A percentile compares a stretch with the other conserved stretches of the same genome.
phyloP scores from a whole-genome alignment of 2,797 vertebrate genomes.

The Passerculus sandwichensis region DNA sequence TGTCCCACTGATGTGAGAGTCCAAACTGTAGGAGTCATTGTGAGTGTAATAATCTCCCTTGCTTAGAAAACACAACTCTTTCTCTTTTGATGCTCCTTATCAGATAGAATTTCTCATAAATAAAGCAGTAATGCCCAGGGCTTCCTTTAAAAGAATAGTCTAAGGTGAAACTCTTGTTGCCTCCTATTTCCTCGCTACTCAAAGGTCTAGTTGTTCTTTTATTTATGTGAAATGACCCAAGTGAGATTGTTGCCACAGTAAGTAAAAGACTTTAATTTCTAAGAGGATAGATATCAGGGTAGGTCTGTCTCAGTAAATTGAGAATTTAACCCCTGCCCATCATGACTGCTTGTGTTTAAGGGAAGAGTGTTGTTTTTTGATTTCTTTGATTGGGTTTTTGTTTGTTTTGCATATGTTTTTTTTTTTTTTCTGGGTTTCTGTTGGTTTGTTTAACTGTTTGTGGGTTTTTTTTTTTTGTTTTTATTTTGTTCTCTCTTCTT shows the following conservation, averaged over 20 bases:
- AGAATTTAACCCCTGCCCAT: not conserved
- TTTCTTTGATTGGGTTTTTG: not conserved
- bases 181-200: not conserved
- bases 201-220: not conserved
- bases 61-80: not conserved
- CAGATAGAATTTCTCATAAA: not conserved
- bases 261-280: not conserved
- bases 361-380: not conserved
- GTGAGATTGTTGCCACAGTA: not conserved
- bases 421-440: not conserved
- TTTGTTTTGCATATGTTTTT: not conserved
- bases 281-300: not conserved
- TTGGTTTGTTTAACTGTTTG: not conserved
- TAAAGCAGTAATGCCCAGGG: not conserved
- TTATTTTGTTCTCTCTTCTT: not conserved
- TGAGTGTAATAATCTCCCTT: not conserved
- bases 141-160: not conserved
- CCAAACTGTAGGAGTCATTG: not conserved
- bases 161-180: not conserved
- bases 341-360: not conserved
- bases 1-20: not conserved
- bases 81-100: not conserved
- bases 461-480: fast-evolving
- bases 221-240: not conserved
- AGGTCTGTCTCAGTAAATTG: not conserved